Conservation (phyloP, 2,797 vertebrate species). For the Glossophaga mutica region DNA sequence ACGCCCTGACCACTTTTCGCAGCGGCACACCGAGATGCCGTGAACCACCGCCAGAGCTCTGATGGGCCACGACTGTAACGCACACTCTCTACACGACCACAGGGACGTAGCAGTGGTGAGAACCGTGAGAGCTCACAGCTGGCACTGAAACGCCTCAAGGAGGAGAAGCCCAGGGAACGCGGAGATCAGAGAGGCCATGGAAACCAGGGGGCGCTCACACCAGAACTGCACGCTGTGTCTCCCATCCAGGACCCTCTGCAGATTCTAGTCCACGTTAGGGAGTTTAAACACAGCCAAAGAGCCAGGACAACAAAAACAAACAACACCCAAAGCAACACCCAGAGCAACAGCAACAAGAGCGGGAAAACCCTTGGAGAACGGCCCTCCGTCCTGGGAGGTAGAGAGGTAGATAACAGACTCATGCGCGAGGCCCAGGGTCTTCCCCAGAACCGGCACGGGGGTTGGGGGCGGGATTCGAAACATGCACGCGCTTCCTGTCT, state of each 20-base stretch:
- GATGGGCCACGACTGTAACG: accelerated
- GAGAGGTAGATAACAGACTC: too few relatives aligned
- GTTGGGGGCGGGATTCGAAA: too few relatives aligned
- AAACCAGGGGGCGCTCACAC: accelerated
- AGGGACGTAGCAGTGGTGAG: accelerated
- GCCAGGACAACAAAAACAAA: background rate
- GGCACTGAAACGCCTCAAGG: accelerated
- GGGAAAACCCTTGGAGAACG: background rate
- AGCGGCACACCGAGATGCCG: background rate
- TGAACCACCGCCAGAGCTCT: accelerated
- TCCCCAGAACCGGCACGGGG: accelerated
- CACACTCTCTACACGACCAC: accelerated
- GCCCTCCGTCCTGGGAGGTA: background rate
- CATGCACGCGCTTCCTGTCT: accelerated
- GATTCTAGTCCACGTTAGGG: background rate
- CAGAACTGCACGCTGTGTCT: accelerated
- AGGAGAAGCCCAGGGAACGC: accelerated
- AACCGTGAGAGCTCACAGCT: accelerated
- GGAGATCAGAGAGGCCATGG: background rate
- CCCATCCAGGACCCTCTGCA: accelerated
- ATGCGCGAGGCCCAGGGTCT: accelerated
- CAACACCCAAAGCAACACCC: too few relatives aligned
- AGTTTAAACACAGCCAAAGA: background rate
- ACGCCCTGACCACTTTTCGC: background rate
- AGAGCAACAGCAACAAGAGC: accelerated